Base-by-base conservation (phyloP, 2,888 invertebrate species). In the Pandemis heparana region DNA sequence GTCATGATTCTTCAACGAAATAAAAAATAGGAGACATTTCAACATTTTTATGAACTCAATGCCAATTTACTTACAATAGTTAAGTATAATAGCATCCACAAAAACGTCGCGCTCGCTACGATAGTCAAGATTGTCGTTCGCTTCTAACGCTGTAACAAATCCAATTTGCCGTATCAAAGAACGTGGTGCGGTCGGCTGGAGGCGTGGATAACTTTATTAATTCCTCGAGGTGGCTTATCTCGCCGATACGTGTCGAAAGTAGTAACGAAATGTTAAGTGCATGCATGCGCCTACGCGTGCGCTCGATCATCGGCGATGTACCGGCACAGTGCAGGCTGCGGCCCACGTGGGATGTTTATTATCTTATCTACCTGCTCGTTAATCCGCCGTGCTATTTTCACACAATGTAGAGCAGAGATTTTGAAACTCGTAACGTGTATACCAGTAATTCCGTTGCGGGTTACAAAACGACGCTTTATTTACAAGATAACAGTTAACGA, bases 321-420 rank as follows among this genome's bases (percentile, higher is more conserved):
- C 65, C 65, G 60, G 16, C 51, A 53, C 71, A 59, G 48, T 67
- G 71, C 72, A 77, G 76, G 77, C 77, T 78, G 77, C 78, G 74
- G 73, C 77, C 79, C 89, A 89, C 87, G 90, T 92, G 87, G 87
- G 88, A 83, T 86, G 89, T 88, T 86, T 88, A 87, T 87, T 92
- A 92, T 92, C 89, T 92, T 90, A 92, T 92, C 90, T 87, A 84
- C 81, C 82, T 83, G 85, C 83, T 85, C 80, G 87, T 83, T 87
- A 87, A 89, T 87, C 85, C 83, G 79, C 79, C 86, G 87, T 83
- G 87, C 89, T 91, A 90, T 91, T 89, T 90, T 88, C 85, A 87
- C 79, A 85, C 84, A 84, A 86, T 84, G 80, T 86, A 82, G 85
- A 84, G 75, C 86, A 84, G 78, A 82, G 80, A 83, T 90, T 88